phyloP scores from a whole-genome alignment of 2,888 invertebrate species.

The Thereva unica region DNA sequence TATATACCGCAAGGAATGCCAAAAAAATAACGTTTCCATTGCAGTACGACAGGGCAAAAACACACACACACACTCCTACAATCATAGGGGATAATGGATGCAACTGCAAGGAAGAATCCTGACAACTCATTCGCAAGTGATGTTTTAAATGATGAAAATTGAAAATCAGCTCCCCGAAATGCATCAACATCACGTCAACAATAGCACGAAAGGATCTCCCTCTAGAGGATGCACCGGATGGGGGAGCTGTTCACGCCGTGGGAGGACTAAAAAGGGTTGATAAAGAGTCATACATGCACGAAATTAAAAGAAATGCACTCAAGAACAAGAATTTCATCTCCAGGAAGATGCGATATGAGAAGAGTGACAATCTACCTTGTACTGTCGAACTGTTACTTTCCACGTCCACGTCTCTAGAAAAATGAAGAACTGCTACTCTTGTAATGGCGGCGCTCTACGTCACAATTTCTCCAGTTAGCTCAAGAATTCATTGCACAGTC shows the following conservation, averaged over 20 bases:
- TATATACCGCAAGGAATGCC: conserved; percentile 25
- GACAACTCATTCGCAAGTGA: conserved; percentile 37
- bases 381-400: conserved; percentile 6
- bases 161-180: conserved; percentile 29
- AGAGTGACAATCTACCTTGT: conserved; percentile 18
- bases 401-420: background rate
- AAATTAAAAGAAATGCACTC: conserved; percentile 41
- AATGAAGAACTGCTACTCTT: background rate
- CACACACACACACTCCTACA: background rate
- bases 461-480: too few species aligned
- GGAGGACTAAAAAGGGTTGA: background rate
- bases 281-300: conserved; percentile 38
- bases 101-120: conserved; percentile 40
- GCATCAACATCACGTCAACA: conserved; percentile 22
- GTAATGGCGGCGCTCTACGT: background rate
- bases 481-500: conserved; percentile 28
- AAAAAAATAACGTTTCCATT: conserved; percentile 6
- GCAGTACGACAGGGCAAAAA: conserved; percentile 2
- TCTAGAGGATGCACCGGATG: conserved; percentile 7
- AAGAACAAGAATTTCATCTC: conserved; percentile 40
- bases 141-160: conserved; percentile 42
- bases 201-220: conserved; percentile 8
- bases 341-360: conserved; percentile 38
- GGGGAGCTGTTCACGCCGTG: conserved; percentile 11
- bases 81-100: conserved; percentile 36